Base-by-base conservation (phyloP, 2,888 invertebrate genomes). In the Cheilosia urbana region DNA sequence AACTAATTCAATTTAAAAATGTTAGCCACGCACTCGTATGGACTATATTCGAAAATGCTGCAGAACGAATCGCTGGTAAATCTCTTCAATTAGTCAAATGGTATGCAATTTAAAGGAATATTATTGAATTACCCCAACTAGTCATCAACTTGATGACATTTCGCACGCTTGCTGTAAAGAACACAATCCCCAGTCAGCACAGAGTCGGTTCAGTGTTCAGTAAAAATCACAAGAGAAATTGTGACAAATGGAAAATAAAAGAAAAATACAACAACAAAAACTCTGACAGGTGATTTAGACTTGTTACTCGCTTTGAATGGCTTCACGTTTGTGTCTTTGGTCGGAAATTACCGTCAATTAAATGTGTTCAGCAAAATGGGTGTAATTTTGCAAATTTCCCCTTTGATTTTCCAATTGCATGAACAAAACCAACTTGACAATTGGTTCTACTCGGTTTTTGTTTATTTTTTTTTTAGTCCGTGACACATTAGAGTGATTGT, bases 301-400 rank as follows among this genome's bases (percentile, higher is more conserved):
- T 57, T 47, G 37, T 57, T 47, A n/a, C n/a, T 57, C 66, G 24
- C 53, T 53, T 17, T 37, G 57, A 57, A 66, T 58, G 66, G 60
- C 42, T 75, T 27, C 37, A 47, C 34, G 58, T 66, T 76, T 62
- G 47, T 45, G 15, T 21, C 21, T 58, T 57, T 15, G 69, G 69
- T 30, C 53, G 84, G 80, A 80, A 84, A 80, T 84, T 75, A 71
- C 80, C 66, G 65, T 80, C 79, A 84, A 75, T 84, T 80, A 66
- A 7, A 30, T 30, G 30, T 65, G 71, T 60, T 58, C 62, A 69
- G 30, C 24, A 69, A 17, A 78, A 62, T 58, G 73, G 40, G 34
- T 71, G 57, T 71, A 65, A 68, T 51, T 76, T 71, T 62, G 57
- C 60, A 60, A 80, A 60, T 71, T 63, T 15, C 45, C 53, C 37